Conservation (phyloP, 2,888 invertebrate genomes). For the Pachymerium ferrugineum region DNA sequence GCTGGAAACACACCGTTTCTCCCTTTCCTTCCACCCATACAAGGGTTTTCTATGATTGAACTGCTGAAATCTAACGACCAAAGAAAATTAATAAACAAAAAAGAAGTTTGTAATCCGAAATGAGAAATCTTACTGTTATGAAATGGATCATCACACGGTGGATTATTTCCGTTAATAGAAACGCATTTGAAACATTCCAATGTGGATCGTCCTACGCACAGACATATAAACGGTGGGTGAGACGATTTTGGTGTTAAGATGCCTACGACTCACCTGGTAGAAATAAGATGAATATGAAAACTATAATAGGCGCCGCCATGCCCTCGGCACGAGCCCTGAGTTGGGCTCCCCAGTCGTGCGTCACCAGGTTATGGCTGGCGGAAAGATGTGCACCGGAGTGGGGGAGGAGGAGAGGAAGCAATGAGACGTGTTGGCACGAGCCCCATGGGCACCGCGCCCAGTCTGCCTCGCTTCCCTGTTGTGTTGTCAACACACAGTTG, state of each 20-base stretch:
- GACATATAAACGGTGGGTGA: neutral
- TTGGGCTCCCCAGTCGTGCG: neutral
- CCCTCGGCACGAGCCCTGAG: neutral
- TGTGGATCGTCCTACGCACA: constrained; percentile 43
- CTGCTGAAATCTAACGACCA: constrained; percentile 59
- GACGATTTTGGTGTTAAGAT: neutral
- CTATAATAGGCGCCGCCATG: neutral
- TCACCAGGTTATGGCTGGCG: neutral
- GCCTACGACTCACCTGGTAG: neutral
- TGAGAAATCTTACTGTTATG: constrained; percentile 42
- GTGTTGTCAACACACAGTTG: neutral
- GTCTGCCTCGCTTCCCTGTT: neutral
- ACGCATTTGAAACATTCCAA: constrained; percentile 98
- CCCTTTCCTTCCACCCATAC: constrained; percentile 89
- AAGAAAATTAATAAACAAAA: neutral
- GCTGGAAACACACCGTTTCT: constrained; percentile 92
- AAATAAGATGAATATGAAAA: neutral
- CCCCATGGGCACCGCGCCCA: constrained; percentile 1
- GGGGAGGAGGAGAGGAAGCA: neutral
- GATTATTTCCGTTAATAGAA: constrained; percentile 78
- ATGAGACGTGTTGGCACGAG: neutral
- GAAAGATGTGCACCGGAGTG: neutral
- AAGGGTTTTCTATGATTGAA: constrained; percentile 78
- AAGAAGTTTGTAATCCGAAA: constrained; percentile 40
- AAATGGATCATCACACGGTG: constrained; percentile 64